These are phyloP conservation scores for Danaus chrysippus DNA, from an alignment of 2,888 invertebrate genomes.

Conservation along the genomic window DNA sequence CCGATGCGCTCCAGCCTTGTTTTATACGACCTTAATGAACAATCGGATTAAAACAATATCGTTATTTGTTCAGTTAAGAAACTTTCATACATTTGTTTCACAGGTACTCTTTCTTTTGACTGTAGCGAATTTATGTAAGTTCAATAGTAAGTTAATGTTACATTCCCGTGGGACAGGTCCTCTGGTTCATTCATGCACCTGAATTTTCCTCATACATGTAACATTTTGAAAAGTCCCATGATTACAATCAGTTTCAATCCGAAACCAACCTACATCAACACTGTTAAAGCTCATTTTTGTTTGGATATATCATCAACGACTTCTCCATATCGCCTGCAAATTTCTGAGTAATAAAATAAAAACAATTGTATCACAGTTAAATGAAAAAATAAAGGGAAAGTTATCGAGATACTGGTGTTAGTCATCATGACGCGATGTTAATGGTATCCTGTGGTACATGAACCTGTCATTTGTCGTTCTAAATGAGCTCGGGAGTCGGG, in stretches of 20 bases:
- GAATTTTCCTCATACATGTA: conserved; percentile 30
- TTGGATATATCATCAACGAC: neutral
- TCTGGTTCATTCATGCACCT: conserved; percentile 24
- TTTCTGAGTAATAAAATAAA: conserved; percentile 1
- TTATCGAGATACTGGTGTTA: neutral
- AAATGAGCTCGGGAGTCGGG: no score
- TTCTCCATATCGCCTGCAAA: neutral
- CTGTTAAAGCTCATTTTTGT: neutral
- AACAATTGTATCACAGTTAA: neutral
- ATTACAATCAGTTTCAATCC: neutral
- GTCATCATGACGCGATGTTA: neutral
- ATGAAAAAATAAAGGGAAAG: conserved; percentile 4
- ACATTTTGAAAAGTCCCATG: conserved; percentile 10
- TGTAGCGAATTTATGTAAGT: no score
- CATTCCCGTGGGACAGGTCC: conserved; percentile 29
- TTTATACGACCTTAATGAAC: conserved; percentile 1
- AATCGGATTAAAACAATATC: neutral
- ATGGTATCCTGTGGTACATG: no score
- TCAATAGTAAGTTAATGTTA: neutral
- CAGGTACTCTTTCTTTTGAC: no score
- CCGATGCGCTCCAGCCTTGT: conserved; percentile 11
- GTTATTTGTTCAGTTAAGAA: no score
- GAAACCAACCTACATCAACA: neutral
- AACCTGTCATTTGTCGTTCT: neutral
- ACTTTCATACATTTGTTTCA: no score